phyloP scores from a whole-genome alignment of 1,140 invertebrate genomes.

The Bombus superbus region DNA sequence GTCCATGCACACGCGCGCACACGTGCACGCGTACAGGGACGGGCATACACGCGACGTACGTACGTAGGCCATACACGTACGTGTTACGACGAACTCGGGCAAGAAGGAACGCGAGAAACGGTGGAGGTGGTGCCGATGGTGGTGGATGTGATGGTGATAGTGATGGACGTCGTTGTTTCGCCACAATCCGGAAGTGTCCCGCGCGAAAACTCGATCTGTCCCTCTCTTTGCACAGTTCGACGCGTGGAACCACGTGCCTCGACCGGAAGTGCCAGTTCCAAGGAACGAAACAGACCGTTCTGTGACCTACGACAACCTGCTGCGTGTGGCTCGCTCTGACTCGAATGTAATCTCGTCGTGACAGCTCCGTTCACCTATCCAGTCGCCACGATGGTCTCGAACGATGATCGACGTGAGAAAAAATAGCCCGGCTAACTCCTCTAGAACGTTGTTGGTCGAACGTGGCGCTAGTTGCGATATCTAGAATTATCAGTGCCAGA shows the following conservation, averaged over 20 bases:
- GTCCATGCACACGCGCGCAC: constrained; percentile 42
- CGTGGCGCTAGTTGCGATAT: constrained; percentile 23
- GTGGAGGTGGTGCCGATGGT: constrained; percentile 30
- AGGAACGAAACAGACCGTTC: constrained; percentile 25
- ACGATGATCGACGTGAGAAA: background rate
- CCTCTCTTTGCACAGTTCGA: background rate
- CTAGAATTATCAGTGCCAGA: constrained; percentile 49
- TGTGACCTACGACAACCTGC: constrained; percentile 64
- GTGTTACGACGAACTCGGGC: too few relatives aligned
- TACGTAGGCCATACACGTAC: background rate
- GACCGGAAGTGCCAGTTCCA: constrained; percentile 35
- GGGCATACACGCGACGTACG: background rate
- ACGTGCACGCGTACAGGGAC: background rate
- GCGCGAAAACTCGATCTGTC: constrained; percentile 23
- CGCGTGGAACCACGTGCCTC: constrained; percentile 43
- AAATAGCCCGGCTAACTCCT: background rate
- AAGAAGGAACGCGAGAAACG: background rate
- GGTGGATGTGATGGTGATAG: constrained; percentile 35
- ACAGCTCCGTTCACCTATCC: background rate
- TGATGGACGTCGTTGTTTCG: constrained; percentile 31
- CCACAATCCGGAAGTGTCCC: constrained; percentile 48
- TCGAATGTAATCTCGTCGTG: background rate
- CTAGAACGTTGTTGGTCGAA: background rate
- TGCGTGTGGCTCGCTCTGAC: constrained; percentile 29
- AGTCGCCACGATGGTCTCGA: background rate